Base-by-base conservation (phyloP, 2,113 vertebrate species). In the Ctenomys sociabilis region DNA sequence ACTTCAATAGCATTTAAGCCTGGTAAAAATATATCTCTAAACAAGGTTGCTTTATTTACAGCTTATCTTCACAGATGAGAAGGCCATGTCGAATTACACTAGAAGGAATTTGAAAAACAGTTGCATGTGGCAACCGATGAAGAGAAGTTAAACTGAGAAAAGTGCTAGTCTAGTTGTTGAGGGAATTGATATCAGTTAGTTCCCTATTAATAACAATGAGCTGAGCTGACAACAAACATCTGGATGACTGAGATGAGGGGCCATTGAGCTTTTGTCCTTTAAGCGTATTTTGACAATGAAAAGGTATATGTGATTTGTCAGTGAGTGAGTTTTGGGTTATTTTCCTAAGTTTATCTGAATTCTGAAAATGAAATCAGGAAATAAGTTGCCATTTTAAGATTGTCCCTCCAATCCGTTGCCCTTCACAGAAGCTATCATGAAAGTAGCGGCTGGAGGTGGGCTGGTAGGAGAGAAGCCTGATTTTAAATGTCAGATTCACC, bases 201-300 rank as follows among this genome's bases (percentile, higher is more conserved):
- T 96, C 96, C 45, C n/a, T 97, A 96, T 96, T 95, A 97, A 96
- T 92, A 97, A 95, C 70, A 96, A 94, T 26, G 85, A 64, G 84
- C 92, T 92, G 80, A 97, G 12, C 66, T 95, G 91, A 88, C 63
- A 96, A 85, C 92, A 97, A 97, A 97, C 81, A 98, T 72, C 68
- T 97, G 96, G 75, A 87, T 96, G 93, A 73, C 64, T 92, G 96
- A 96, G 80, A 95, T 21, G 0, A 89, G 52, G 94, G 88, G 86
- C 35, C 35, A 57, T 14, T 97, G 91, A 97, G 35, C 40, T 96
- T 95, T 97, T 96, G 37, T 66, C 57, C 95, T 97, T 90, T 90
- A 93, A 97, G 93, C 28, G 95, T 77, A 21, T 88, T 90, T 97
- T 96, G 83, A 94, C 70, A 93, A 90, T 96, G 83, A 63, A 96